These are phyloP conservation scores for Dipodomys ordii DNA, from an alignment of 2,113 vertebrate species.

Conservation along the genomic window DNA sequence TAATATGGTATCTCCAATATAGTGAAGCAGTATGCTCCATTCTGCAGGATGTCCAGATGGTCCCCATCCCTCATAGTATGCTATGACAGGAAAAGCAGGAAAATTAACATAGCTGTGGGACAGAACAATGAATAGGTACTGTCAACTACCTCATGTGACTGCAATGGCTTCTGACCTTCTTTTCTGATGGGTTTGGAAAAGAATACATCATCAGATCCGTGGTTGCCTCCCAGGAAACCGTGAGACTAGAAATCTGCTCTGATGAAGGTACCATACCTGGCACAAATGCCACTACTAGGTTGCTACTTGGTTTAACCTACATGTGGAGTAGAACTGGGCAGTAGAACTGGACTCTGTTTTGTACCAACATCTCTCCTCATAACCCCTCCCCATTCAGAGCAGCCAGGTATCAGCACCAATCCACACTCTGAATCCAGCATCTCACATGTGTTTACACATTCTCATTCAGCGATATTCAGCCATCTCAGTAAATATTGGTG, in stretches of 20 bases:
- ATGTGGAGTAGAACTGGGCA: neutral
- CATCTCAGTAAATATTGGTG: neutral
- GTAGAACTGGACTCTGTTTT: neutral
- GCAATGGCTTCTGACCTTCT: neutral
- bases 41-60: constrained; percentile 1
- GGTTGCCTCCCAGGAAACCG: neutral
- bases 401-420: neutral
- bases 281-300: neutral
- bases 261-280: neutral
- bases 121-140: neutral
- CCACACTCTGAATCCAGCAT: neutral
- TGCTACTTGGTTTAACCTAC: neutral
- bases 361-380: neutral
- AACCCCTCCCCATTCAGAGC: neutral
- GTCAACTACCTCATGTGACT: neutral
- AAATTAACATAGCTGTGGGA: neutral
- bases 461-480: neutral
- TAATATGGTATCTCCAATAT: neutral
- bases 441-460: neutral
- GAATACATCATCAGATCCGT: neutral
- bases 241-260: neutral
- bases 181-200: neutral
- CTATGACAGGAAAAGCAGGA: neutral
- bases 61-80: neutral
- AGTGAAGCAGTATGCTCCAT: neutral